A percentile compares a stretch with the other conserved stretches of the same genome.
These are phyloP conservation scores for Cynocephalus volans DNA, from an alignment of 2,113 vertebrate genomes.

Conservation along the genomic window DNA sequence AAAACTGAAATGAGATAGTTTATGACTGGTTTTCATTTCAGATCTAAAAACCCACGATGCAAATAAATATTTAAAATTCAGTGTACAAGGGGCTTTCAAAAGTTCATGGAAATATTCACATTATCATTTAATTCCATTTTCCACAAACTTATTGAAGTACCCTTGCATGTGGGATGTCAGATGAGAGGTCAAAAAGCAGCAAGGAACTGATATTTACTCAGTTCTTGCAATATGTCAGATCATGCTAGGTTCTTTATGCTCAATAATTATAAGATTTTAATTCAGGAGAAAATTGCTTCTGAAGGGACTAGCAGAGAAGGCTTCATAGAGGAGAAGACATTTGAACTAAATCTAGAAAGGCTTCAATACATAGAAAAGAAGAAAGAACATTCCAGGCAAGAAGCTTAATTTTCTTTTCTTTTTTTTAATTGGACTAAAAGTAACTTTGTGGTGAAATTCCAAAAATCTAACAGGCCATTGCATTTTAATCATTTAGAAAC, in stretches of 20 bases:
- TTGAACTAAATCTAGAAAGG: background rate
- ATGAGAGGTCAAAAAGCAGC: background rate
- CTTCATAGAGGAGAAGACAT: background rate
- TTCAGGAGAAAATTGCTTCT: background rate
- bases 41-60: background rate
- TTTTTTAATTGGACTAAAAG: background rate
- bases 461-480: background rate
- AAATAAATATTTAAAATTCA: slow-evolving; percentile 33
- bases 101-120: too few relatives aligned
- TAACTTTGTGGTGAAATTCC: background rate
- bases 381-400: background rate
- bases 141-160: too few relatives aligned
- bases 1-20: background rate
- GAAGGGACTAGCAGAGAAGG: background rate
- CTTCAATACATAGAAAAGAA: background rate
- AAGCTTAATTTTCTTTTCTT: background rate
- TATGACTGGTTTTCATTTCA: background rate
- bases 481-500: background rate
- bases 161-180: background rate
- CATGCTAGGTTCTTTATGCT: background rate
- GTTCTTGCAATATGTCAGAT: background rate
- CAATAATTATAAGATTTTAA: background rate
- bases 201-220: background rate
- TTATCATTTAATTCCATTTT: too few relatives aligned
- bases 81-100: background rate